Base-by-base conservation (phyloP, 2,113 vertebrate species). In the Anser cygnoides region DNA sequence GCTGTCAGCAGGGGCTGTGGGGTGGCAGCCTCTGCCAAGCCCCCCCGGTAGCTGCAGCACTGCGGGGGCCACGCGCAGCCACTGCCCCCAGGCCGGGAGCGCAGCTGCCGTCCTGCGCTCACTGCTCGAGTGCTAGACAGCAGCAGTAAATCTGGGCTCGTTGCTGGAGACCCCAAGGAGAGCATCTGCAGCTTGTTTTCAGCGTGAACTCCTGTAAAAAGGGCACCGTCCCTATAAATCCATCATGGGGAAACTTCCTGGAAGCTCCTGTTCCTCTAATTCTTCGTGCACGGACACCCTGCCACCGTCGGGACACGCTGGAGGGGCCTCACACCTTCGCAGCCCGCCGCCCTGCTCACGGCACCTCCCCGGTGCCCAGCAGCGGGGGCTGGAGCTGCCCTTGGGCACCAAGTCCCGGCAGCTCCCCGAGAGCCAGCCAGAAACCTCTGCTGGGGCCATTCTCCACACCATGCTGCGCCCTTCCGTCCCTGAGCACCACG, bases 151-250 rank as follows among this genome's bases (percentile, higher is more conserved):
- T 92, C 91, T 73, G 90, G 61, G 37, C 75, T 88, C 6, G 0
- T 76, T 70, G 90, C 88, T 89, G 87, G 67, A 84, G 95, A 92
- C 71, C 65, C 75, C 68, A 78, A 95, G 90, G 88, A 97, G 88
- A 94, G 94, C 93, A 95, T 96, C 93, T 96, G 96, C 94, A 91
- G 95, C 96, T 96, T 82, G 63, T 94, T 97, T 97, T 41, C 95
- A 77, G 89, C 9, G 1, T 95, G 95, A 97, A 95, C 96, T 97
- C 94, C 95, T 90, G 95, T 96, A 86, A 88, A 96, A 97, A 96
- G 94, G 95, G 95, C 96, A 91, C 33, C 4, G 4, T 79, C 92
- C 83, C 96, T 79, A 95, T 97, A 97, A 97, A 97, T 97, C 96
- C 91, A 92, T 97, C 97, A 71, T 0, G 1, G 75, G 39, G 65